phyloP scores from a whole-genome alignment of 2,113 vertebrate genomes.

The Callocephalon fimbriatum region DNA sequence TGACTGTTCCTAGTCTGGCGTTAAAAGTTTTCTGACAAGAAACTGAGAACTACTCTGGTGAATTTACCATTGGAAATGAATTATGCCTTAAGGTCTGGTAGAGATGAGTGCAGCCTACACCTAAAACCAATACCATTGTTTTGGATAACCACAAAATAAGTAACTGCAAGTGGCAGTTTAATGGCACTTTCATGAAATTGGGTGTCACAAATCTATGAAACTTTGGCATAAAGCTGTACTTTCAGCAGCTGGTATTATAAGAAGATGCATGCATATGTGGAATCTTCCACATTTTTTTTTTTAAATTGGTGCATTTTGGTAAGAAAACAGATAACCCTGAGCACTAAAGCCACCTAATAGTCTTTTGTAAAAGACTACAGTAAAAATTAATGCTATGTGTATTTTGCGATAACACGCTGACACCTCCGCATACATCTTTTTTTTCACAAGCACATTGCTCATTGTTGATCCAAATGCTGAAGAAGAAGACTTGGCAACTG shows the following conservation, averaged over 20 bases:
- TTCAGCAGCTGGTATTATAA: not conserved
- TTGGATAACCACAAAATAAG: not conserved
- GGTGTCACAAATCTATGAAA: not conserved
- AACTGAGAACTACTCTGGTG: not conserved
- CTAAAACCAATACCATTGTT: not conserved
- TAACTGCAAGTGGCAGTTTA: not conserved
- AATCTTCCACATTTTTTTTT: not conserved
- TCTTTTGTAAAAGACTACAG: not conserved
- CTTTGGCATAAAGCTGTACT: not conserved
- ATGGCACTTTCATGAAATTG: not conserved
- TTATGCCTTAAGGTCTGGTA: not conserved
- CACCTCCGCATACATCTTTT: not conserved
- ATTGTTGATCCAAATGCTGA: constrained; percentile 92
- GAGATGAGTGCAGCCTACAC: not conserved
- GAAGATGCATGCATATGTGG: not conserved
- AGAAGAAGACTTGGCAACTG: constrained; percentile 89
- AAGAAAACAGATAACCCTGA: not conserved
- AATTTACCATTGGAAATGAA: not conserved
- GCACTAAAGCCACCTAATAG: not conserved
- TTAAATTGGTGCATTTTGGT: not conserved
- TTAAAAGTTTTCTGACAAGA: not conserved
- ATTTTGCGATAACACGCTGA: not conserved
- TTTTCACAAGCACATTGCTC: constrained; percentile 81
- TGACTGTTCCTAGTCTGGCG: not conserved
- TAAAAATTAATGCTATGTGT: not conserved